Evolutionary conservation across 2,113 vertebrate species (phyloP), one percentile per base, ranked within the genome.

Genomic region (Neodontobutis hainanensis): DNA sequence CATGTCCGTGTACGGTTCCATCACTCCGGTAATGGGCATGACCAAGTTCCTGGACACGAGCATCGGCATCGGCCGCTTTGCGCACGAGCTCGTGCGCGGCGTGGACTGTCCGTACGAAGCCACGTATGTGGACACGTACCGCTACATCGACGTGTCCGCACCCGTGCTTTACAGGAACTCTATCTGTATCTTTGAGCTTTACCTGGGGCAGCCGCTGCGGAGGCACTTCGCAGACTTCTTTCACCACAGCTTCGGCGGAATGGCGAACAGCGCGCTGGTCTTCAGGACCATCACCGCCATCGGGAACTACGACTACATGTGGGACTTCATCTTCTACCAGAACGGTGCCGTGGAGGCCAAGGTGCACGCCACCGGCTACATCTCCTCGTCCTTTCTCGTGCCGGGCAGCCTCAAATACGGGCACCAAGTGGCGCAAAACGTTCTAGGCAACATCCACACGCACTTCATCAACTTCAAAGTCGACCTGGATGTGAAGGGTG

Each of bases 151-250:
- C 2, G 70, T 67, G 0, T 82, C 86, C 0, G 8, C 5, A 0
- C 77, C 91, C 0, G 69, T 80, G 34, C 71, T 79, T 1, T 90
- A 77, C 12, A 83, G 78, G 3, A 94, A 92, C 4, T 93, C 95
- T 0, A 90, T 97, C 48, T 97, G 96, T 70, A n/a, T 97, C 16
- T 97, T 98, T 16, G 95, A 97, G 88, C 94, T 95, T 35, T 95
- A 94, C 68, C 82, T 89, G 35, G 95, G 93, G 8, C 90, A 94
- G 8, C 95, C 95, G 0, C 86, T 98, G 45, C 63, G 95, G 46
- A 94, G 96, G n/a, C 95, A 97, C 86, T 94, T 93, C 80, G 85
- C 92, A 0, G 92, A 93, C 81, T 56, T 95, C 19, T 88, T 92
- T 75, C 89, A 91, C 4, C 75, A 88, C 65, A 93, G 87, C 74